phyloP scores from a whole-genome alignment of 2,113 vertebrate genomes.

The Dipodomys ordii region DNA sequence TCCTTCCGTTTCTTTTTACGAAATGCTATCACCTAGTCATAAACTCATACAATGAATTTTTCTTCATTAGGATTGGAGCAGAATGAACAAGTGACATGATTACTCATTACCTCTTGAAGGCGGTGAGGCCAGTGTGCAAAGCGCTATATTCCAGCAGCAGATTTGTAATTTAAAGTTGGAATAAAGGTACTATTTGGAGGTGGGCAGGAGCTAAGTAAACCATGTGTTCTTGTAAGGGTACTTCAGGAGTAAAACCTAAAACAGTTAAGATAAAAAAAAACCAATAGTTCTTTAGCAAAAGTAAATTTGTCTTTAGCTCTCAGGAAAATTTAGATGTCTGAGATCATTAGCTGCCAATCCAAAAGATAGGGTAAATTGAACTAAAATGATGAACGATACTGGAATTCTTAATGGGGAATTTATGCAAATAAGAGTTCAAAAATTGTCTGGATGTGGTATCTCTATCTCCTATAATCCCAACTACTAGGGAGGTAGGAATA shows the following conservation, averaged over 20 bases:
- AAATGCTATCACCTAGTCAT: background rate
- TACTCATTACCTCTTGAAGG: background rate
- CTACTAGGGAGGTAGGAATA: too few species aligned
- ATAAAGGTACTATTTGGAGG: background rate
- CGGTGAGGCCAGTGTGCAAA: background rate
- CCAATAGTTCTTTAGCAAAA: background rate
- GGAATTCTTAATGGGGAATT: background rate
- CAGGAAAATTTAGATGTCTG: background rate
- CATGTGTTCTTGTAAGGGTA: background rate
- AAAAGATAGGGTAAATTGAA: background rate
- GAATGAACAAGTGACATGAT: background rate
- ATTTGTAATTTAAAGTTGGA: background rate
- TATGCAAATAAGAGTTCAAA: background rate
- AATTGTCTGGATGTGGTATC: background rate
- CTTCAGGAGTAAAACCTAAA: constrained; percentile 9
- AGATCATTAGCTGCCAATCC: background rate
- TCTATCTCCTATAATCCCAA: too few species aligned
- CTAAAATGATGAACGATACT: background rate
- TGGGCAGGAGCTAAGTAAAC: background rate
- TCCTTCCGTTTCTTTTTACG: constrained; percentile 51
- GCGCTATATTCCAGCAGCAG: background rate
- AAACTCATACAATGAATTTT: constrained; percentile 49
- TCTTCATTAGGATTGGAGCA: constrained; percentile 21
- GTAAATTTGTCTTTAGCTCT: background rate
- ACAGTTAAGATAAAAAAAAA: background rate